Conservation (phyloP, 2,113 vertebrate species). For the Perccottus glenii region DNA sequence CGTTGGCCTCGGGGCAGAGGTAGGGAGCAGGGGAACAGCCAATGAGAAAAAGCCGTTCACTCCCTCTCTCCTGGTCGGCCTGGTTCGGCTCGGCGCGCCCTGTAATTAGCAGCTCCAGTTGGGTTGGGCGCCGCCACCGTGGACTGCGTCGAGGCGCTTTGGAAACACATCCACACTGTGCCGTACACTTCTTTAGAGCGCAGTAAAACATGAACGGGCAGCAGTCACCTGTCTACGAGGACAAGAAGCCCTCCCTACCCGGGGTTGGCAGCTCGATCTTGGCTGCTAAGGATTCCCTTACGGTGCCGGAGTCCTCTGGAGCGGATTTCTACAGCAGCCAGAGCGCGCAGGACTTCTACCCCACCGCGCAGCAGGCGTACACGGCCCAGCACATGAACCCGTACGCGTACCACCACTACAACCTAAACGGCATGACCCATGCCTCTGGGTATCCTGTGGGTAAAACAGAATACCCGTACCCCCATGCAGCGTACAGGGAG, state of each 20-base stretch:
- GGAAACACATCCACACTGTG: constrained; percentile 3
- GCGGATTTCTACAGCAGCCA: constrained; percentile 94
- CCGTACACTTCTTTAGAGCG: background rate
- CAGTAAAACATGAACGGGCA: constrained; percentile 53
- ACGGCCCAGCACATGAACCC: constrained; percentile 86
- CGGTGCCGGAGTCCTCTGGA: constrained; percentile 92
- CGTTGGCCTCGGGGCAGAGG: constrained; percentile 61
- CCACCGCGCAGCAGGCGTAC: constrained; percentile 79
- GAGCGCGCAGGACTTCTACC: constrained; percentile 86
- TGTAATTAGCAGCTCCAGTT: constrained; percentile 79
- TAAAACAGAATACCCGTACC: constrained; percentile 93
- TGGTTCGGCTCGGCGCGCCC: constrained; percentile 61
- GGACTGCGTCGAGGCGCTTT: constrained; percentile 9
- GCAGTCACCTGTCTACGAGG: constrained; percentile 76
- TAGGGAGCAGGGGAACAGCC: constrained; percentile 77
- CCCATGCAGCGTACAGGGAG: constrained; percentile 87
- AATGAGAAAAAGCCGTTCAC: constrained; percentile 87
- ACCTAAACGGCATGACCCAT: constrained; percentile 87
- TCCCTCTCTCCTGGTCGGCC: constrained; percentile 49
- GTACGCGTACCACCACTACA: constrained; percentile 90
- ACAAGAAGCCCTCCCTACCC: constrained; percentile 94
- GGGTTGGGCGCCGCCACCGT: constrained; percentile 81
- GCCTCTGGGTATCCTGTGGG: constrained; percentile 85
- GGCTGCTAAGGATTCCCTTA: constrained; percentile 94
- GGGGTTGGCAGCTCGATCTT: constrained; percentile 92